Evolutionary conservation across 2,113 vertebrate genomes (phyloP).

Genomic region (Petrocephalus zakoni): DNA sequence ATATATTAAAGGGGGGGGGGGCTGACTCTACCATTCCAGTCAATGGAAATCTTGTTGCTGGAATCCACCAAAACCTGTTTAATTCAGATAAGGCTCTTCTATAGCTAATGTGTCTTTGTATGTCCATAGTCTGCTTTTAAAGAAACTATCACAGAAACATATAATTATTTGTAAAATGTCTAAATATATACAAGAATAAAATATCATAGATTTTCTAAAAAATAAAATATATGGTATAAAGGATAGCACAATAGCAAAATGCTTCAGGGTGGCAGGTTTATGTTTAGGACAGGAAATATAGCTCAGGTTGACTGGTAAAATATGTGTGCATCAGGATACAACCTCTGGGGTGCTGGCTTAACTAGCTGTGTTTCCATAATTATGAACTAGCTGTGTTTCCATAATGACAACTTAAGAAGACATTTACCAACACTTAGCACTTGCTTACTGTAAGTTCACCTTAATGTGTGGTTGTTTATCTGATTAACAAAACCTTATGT

Average conservation of each 20-base stretch:
- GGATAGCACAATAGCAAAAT: neutral
- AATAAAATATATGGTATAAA: neutral
- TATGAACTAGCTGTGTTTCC: neutral
- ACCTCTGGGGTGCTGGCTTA: neutral
- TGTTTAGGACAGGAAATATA: neutral
- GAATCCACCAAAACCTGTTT: too few species aligned
- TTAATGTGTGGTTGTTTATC: neutral
- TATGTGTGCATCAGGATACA: neutral
- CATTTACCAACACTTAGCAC: neutral
- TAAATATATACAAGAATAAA: neutral
- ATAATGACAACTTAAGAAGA: neutral
- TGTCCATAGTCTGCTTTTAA: neutral
- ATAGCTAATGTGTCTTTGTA: neutral
- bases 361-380: neutral
- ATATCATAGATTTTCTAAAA: neutral
- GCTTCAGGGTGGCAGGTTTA: neutral
- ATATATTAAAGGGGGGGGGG: neutral
- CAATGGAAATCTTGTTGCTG: neutral
- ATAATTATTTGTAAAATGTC: neutral
- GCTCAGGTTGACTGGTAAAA: neutral
- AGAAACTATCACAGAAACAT: neutral
- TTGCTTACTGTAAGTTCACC: neutral
- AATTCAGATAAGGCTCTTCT: neutral
- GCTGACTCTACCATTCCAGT: neutral
- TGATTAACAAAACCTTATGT: neutral